Evolutionary conservation across 2,113 vertebrate species (phyloP).

Genomic region (Halcyon senegalensis): DNA sequence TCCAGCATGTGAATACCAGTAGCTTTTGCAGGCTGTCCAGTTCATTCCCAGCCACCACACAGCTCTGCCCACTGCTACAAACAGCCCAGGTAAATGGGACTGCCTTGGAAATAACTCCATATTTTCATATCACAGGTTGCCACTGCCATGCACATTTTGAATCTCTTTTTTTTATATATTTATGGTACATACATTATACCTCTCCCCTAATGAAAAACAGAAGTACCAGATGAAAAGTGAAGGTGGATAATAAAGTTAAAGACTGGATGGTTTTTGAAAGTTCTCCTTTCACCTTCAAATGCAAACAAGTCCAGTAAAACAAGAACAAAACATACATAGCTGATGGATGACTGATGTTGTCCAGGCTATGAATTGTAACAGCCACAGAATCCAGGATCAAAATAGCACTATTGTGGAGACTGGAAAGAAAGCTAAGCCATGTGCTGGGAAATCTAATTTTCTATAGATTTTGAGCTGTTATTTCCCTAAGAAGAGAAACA

Average conservation of each 20-base stretch:
- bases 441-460: neutral
- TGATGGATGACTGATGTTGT: neutral
- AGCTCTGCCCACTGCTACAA: conserved; percentile 29
- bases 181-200: neutral
- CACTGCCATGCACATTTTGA: neutral
- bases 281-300: neutral
- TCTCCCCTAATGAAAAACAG: neutral
- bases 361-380: neutral
- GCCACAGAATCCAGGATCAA: neutral
- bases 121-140: neutral
- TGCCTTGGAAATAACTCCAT: neutral
- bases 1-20: neutral
- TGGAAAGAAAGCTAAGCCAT: neutral
- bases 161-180: neutral
- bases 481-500: neutral
- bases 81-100: neutral
- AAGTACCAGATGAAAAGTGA: neutral
- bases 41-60: neutral
- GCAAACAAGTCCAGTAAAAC: neutral
- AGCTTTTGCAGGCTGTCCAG: neutral
- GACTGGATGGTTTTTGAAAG: neutral
- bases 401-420: neutral
- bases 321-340: neutral
- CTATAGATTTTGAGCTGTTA: neutral
- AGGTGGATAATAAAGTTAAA: neutral